Percentiles rank a stretch among this genome's conserved stretches.
Conservation (phyloP, 2,797 vertebrate genomes). For the Adrianichthys oophorus region DNA sequence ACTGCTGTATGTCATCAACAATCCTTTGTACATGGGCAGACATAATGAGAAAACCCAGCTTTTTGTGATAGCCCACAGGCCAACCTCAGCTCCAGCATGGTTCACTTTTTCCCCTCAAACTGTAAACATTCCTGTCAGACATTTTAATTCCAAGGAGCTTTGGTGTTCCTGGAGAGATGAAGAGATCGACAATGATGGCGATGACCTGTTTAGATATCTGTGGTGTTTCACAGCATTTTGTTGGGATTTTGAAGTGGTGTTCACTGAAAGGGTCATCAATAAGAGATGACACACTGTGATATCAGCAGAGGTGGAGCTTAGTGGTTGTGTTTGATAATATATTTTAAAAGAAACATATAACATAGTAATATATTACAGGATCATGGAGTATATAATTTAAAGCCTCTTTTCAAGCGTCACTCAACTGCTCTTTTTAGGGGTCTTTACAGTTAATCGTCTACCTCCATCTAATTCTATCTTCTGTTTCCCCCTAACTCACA, state of each 20-base stretch:
- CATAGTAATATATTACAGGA: no score
- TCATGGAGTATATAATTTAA: no score
- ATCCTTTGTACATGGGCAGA: constrained; percentile 37
- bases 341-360: constrained; percentile 8
- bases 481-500: no score
- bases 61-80: constrained; percentile 17
- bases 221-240: constrained; percentile 8
- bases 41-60: constrained; percentile 38
- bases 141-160: constrained; percentile 24
- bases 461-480: no score
- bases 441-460: no score
- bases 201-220: constrained; percentile 54
- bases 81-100: not conserved
- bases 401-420: no score
- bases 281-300: constrained; percentile 42
- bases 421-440: no score
- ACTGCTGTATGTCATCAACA: constrained; percentile 42
- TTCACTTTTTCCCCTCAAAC: constrained; percentile 15
- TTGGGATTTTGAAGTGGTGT: constrained; percentile 36
- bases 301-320: constrained; percentile 18
- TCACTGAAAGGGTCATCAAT: constrained; percentile 4
- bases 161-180: constrained; percentile 43
- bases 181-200: constrained; percentile 38
- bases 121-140: constrained; percentile 20
- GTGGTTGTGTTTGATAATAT: constrained; percentile 31